A percentile compares a stretch with the other conserved stretches of the same genome.
Evolutionary conservation across 2,888 invertebrate species (phyloP).

Genomic region (Chrysodeixis includens): DNA sequence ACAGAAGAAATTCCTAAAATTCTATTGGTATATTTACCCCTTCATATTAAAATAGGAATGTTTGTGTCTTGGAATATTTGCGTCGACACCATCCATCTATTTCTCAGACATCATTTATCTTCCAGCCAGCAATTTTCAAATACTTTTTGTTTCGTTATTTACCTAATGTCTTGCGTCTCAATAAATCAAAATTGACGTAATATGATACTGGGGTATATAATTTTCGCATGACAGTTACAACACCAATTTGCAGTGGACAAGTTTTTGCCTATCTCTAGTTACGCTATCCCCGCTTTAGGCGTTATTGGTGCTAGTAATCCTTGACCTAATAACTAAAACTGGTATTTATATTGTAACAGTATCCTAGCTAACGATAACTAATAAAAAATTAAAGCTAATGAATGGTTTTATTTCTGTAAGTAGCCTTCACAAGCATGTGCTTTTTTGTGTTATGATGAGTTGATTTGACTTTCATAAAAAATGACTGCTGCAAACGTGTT

Average conservation of each 20-base stretch:
- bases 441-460: neutral
- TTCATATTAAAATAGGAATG: too few species aligned
- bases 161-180: neutral
- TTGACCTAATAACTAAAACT: constrained; percentile 29
- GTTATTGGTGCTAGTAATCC: constrained; percentile 23
- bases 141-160: neutral
- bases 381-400: neutral
- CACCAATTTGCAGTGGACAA: constrained; percentile 31
- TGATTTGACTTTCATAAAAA: neutral
- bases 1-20: too few species aligned
- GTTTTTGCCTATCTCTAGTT: constrained; percentile 20
- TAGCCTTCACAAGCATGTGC: neutral
- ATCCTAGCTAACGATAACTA: neutral
- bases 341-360: constrained; percentile 17
- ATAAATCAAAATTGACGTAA: neutral
- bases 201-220: constrained; percentile 17
- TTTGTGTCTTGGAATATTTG: neutral
- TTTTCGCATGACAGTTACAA: constrained; percentile 40
- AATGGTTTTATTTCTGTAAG: constrained; percentile 2
- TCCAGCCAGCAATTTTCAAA: neutral
- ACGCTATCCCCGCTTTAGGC: constrained; percentile 37
- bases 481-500: neutral
- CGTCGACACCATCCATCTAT: neutral
- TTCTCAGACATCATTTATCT: neutral
- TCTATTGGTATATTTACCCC: too few species aligned